Evolutionary conservation across 64 coral and sea anemone genomes (phyloP), one percentile per base, ranked within the genome.

Genomic region (Pachyseris speciosa): DNA sequence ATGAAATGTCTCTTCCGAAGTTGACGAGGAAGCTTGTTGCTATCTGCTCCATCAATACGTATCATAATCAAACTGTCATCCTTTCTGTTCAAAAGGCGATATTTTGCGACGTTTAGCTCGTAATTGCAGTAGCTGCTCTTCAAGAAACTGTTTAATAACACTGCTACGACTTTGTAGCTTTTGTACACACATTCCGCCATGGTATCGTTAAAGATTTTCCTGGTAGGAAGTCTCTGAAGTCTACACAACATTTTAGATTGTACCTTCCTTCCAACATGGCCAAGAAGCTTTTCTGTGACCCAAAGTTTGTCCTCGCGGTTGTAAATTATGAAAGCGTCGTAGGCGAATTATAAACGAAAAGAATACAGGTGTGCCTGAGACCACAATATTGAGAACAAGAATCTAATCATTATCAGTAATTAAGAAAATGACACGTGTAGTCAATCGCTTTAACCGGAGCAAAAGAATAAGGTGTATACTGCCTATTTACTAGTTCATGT

Each of bases 211-310:
- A 91, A 67, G 28, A 76, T 27, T 40, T 72, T 29, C 89, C 89
- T 55, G 38, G 76, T n/a, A 17, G n/a, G 44, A 91, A 91, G 78
- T 91, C 78, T 72, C 76, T 91, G 66, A 83, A 81, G 67, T 91
- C 77, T 51, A 91, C 72, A 33, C 89, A 91, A 15, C 64, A 70
- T 25, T 27, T 83, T 29, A 91, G 24, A 22, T 71, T 28, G 28
- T 91, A 39, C 6, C 80, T 61, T 36, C 30, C 47, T 43, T 91
- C 88, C 26, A 91, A n/a, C 20, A 64, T 71, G 25, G 75, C n/a
- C 63, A 3, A 89, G 87, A 6, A 89, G 72, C 34, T 65, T 42
- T 13, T 19, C 16, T 2, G 0, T 89, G 25, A 67, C 17, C 87
- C 87, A 91, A 7, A 33, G 29, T 50, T 32, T 3, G 61, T 91